Conservation (phyloP, 2,113 vertebrate species). For the Ptyas mucosa region DNA sequence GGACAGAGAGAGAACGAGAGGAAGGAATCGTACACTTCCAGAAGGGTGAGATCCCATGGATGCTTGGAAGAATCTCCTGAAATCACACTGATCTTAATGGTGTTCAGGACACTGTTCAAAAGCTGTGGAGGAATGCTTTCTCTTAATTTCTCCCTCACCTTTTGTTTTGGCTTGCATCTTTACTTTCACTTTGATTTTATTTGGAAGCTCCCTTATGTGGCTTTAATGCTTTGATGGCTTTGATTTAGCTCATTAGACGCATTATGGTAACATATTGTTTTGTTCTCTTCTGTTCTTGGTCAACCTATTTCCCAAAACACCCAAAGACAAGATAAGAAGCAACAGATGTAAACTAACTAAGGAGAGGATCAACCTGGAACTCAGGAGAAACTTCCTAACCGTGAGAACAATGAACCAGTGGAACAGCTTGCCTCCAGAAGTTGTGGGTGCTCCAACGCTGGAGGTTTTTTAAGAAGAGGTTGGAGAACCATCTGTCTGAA, state of each 20-base stretch:
- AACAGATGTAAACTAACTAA: no score
- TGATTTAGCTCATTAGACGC: not conserved
- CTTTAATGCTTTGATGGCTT: not conserved
- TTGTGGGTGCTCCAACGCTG: no score
- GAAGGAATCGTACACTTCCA: not conserved
- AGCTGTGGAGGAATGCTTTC: not conserved
- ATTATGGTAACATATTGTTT: not conserved
- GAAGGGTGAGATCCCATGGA: no score
- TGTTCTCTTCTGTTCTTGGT: no score
- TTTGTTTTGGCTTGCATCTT: not conserved
- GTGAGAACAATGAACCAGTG: no score
- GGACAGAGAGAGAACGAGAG: not conserved
- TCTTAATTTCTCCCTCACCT: not conserved
- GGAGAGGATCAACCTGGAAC: no score
- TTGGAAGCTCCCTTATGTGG: not conserved
- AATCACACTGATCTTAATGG: not conserved
- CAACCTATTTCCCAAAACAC: no score
- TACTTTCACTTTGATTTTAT: not conserved
- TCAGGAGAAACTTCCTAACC: no score
- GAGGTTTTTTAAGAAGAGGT: no score
- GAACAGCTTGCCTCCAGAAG: no score
- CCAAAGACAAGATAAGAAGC: no score
- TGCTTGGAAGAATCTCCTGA: not conserved
- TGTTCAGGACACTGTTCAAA: not conserved
- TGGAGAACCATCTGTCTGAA: no score